Evolutionary conservation across 2,888 invertebrate genomes (phyloP), one percentile per base, ranked within the genome.

Genomic region (Parapristionchus giblindavisi): DNA sequence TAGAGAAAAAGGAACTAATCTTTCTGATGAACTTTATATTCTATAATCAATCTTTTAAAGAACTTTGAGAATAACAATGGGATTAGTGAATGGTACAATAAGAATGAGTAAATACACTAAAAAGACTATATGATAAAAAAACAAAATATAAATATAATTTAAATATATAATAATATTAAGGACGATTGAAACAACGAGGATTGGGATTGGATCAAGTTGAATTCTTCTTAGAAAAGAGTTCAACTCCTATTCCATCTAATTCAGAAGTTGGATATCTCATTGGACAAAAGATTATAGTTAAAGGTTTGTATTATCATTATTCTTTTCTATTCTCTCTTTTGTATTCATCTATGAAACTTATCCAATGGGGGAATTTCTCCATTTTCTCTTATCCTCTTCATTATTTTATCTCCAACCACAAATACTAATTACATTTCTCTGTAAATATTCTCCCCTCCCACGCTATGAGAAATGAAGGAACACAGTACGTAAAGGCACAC

Each of bases 251-350:
- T 79, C 91, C 92, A 36, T 89, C 92, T 82, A 89, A 91, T 78
- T 87, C 88, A 48, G 92, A 92, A 85, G 92, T 92, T 24, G 91
- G 91, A 63, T 91, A 91, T 85, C 90, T 93, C 24, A 92, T 92
- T 52, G 92, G 92, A 4, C 91, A 91, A 85, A 92, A 92, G 83
- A 90, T 93, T 76, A 89, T 91, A 85, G 91, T 92, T 84, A 91
- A 90, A 90, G 91, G 92, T 92, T 88, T 90, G 90, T 2, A 1
- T 43, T 43, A 8, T 43, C 17, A 17, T 14, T 43, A 8, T 17
- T 17, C 43, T 14, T 1, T 21, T 17, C 34, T 6, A 36, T 60
- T 60, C 34, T 8, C 34, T 43, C 43, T 43, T 43, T 43, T 17
- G 43, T 43, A 43, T 8, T 43, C 43, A 43, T 8, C 43, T 43